These are phyloP conservation scores for Cheilosia pagana DNA, from an alignment of 2,888 invertebrate species.

Conservation along the genomic window DNA sequence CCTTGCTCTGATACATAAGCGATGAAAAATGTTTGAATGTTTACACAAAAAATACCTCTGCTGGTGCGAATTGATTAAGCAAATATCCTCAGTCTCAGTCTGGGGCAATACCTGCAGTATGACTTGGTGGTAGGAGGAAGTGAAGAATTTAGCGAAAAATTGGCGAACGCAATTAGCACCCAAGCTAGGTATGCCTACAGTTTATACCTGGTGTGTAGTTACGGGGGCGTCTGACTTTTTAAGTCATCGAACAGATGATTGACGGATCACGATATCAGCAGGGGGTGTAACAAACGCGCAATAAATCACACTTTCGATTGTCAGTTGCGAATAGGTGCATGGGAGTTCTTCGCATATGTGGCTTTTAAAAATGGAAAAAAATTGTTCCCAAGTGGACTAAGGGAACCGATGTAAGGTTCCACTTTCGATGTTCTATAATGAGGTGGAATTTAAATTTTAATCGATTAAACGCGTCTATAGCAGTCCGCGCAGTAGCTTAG, in stretches of 20 bases:
- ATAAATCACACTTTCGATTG: slow-evolving; percentile 37
- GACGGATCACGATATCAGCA: slow-evolving; percentile 4
- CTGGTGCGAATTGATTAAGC: slow-evolving; percentile 37
- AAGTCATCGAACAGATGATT: slow-evolving; percentile 19
- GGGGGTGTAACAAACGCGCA: neutral
- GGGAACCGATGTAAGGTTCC: too few species aligned
- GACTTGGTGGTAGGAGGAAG: slow-evolving; percentile 19
- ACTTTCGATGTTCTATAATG: too few species aligned
- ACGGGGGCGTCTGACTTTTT: neutral
- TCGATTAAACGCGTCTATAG: too few species aligned
- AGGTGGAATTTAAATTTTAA: too few species aligned
- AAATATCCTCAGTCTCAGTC: slow-evolving; percentile 36
- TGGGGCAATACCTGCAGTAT: neutral
- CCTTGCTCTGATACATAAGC: slow-evolving; percentile 18
- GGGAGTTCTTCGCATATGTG: neutral
- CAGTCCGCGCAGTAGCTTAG: too few species aligned
- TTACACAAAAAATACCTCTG: neutral
- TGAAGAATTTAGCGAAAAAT: slow-evolving; percentile 24
- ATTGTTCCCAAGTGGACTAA: too few species aligned
- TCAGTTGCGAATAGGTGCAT: slow-evolving; percentile 1
- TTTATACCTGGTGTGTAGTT: neutral
- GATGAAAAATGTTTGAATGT: neutral
- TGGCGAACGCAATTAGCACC: slow-evolving; percentile 38
- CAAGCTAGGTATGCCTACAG: neutral
- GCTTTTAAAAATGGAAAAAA: too few species aligned